Conservation (phyloP, 1,140 invertebrate species). For the Spodoptera litura region DNA sequence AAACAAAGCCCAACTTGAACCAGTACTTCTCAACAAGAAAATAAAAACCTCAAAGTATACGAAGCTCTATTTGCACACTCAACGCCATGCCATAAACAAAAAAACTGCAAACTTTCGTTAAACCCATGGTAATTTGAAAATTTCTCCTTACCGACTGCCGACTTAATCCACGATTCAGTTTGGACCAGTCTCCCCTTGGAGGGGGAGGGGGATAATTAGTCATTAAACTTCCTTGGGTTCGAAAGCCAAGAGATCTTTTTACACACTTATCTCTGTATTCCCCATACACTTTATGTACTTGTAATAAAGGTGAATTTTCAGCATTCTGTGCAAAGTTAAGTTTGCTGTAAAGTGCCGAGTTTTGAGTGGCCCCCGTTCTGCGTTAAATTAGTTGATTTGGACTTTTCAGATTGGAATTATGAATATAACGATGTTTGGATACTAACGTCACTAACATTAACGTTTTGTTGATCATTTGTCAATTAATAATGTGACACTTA, state of each 20-base stretch:
- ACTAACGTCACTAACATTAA: too few species aligned
- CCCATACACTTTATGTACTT: background rate
- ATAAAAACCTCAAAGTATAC: background rate
- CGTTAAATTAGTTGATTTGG: constrained; percentile 26
- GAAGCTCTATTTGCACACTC: background rate
- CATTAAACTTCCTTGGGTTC: constrained; percentile 61
- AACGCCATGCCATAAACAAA: background rate
- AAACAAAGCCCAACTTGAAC: too few species aligned
- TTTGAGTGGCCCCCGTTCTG: constrained; percentile 37
- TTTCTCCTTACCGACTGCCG: constrained; percentile 6
- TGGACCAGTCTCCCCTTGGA: background rate
- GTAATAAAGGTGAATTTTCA: background rate
- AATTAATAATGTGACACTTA: too few species aligned
- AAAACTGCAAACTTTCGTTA: constrained; percentile 3
- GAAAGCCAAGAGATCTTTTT: background rate
- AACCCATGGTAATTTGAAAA: constrained; percentile 22
- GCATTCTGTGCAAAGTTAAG: background rate
- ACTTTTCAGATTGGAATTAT: constrained; percentile 32
- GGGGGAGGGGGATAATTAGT: constrained; percentile 54
- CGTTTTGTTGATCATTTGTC: too few species aligned
- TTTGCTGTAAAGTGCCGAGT: constrained; percentile 34
- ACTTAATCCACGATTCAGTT: constrained; percentile 33
- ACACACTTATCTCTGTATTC: background rate
- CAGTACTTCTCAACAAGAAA: background rate
- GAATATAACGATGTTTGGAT: background rate